Percentiles rank a stretch among this genome's conserved stretches.
Conservation (phyloP, 1,140 invertebrate species). For the Drosophila rhopaloa region DNA sequence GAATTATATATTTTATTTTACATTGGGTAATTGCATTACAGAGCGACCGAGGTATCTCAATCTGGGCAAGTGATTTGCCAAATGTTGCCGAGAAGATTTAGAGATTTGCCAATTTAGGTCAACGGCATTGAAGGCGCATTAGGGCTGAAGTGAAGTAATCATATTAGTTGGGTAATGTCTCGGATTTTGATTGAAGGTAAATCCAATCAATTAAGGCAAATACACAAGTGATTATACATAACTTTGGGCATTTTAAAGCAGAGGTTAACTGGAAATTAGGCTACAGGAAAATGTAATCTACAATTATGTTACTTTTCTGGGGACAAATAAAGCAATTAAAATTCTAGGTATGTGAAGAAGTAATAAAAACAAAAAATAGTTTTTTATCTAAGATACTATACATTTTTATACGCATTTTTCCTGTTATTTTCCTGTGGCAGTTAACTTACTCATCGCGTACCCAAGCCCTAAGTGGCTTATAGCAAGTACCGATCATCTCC, state of each 20-base stretch:
- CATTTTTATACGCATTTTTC: background rate
- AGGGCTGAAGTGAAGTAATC: conserved; percentile 26
- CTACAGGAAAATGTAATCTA: background rate
- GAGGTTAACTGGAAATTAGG: background rate
- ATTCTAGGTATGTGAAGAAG: no score
- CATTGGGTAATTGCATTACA: conserved; percentile 62
- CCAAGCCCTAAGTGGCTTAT: conserved; percentile 17
- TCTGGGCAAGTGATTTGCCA: conserved; percentile 43
- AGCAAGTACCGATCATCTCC: conserved; percentile 22
- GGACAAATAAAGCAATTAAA: no score
- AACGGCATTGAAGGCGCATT: conserved; percentile 28
- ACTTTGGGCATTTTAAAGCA: background rate
- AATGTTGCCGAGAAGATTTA: conserved; percentile 43
- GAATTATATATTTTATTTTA: conserved; percentile 43
- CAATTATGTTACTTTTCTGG: no score
- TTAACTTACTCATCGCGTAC: background rate
- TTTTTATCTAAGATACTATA: background rate
- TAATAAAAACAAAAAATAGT: no score
- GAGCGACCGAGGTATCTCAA: conserved; percentile 8
- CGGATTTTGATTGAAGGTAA: background rate
- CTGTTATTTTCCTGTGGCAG: conserved; percentile 17
- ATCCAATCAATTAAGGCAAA: conserved; percentile 24
- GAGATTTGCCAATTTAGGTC: conserved; percentile 50
- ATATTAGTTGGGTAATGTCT: conserved; percentile 25
- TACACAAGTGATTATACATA: conserved; percentile 13